Evolutionary conservation across 2,888 invertebrate species (phyloP), one percentile per base, ranked within the genome.

Genomic region (Luperina nickerlii): DNA sequence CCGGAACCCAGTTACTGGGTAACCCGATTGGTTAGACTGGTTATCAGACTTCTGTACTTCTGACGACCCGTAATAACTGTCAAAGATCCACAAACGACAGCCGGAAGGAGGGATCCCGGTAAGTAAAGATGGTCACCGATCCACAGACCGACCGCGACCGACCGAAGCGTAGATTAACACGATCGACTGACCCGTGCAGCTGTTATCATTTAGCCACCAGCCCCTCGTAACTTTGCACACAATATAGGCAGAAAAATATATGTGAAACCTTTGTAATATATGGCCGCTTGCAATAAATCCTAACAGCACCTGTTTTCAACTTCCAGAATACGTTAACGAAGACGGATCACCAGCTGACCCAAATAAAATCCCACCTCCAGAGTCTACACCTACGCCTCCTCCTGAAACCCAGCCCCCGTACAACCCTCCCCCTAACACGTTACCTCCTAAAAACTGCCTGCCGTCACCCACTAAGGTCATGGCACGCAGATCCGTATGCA

Each of bases 271-370:
- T 70, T 70, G 2, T 32, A 54, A 54, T n/a, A n/a, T n/a, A 32
- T 32, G 32, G 32, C 32, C 32, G 32, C 32, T 32, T 32, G 32
- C 15, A 72, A 60, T 5, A 32, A 48, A 72, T 18, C 15, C 51
- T 67, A 4, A 68, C 6, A 32, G 48, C 8, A n/a, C 8, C 8
- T 27, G 2, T 27, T 63, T 42, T 13, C 9, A 20, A 48, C n/a
- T 84, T 93, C 45, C 92, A 97, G 96, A 93, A 81, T 96, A 90
- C 69, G 95, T 96, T 0, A 92, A 93, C 68, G 95, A 95, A 84
- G 92, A 92, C 32, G 96, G 96, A 4, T 90, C 92, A 3, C 90
- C 90, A 24, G 93, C 93, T 1, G 92, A 92, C 65, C 81, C 87
- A 0, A 82, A 65, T 6, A 81, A 87, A 5, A 78, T 80, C 9